Evolutionary conservation across 2,113 vertebrate genomes (phyloP).

Genomic region (Excalfactoria chinensis): DNA sequence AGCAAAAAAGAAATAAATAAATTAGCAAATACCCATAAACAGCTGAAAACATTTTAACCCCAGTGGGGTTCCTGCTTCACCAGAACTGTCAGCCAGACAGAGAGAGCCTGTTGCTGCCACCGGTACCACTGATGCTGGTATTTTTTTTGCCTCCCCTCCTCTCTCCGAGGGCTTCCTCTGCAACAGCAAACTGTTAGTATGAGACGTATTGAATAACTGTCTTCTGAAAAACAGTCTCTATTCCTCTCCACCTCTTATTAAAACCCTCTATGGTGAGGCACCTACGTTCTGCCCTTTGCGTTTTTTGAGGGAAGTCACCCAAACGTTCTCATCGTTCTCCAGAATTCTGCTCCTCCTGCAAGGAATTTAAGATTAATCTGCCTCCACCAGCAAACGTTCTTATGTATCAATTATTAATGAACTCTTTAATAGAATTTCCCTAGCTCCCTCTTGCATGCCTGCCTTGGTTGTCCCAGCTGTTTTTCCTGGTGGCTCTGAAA

Average conservation of each 20-base stretch:
- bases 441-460: not conserved
- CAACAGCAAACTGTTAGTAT: slow-evolving; percentile 37
- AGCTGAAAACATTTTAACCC: slow-evolving; percentile 42
- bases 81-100: slow-evolving; percentile 26
- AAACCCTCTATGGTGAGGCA: slow-evolving; percentile 1
- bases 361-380: not conserved
- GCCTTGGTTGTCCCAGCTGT: not conserved
- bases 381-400: not conserved
- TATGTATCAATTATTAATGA: not conserved
- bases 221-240: slow-evolving; percentile 51
- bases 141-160: slow-evolving; percentile 28
- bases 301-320: not conserved
- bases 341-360: not conserved
- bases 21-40: slow-evolving; percentile 26
- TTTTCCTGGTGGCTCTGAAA: slow-evolving; percentile 16
- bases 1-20: slow-evolving; percentile 36
- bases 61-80: slow-evolving; percentile 13
- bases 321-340: slow-evolving; percentile 17
- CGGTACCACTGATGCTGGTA: slow-evolving; percentile 8
- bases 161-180: slow-evolving; percentile 51
- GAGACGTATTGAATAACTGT: slow-evolving; percentile 63
- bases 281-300: not conserved
- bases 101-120: slow-evolving; percentile 30
- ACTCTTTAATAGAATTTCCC: not conserved
- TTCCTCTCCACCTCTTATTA: slow-evolving; percentile 20